Base-by-base conservation (phyloP, 1,140 invertebrate genomes). In the Diabrotica undecimpunctata region DNA sequence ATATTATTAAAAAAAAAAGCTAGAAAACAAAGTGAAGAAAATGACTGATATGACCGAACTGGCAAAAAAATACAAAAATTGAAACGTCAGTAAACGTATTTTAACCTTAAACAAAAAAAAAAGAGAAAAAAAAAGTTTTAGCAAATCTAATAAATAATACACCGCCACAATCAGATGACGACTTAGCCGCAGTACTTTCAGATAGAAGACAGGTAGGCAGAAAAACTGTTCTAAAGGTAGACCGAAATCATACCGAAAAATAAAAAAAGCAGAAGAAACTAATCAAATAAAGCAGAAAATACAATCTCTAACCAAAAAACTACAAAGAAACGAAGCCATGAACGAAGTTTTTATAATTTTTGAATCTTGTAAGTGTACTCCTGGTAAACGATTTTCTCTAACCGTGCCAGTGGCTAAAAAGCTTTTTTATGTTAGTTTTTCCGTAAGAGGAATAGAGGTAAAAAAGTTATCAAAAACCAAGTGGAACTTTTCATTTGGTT, bases 221-320 rank as follows among this genome's bases (percentile, higher is more conserved):
- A 70, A 60, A 68, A 59, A 70, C 10, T n/a, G 66, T 61, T 12
- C 46, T 37, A 67, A 64, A 38, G 59, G 67, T 64, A 69, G 64
- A 35, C 61, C 60, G 7, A 64, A 67, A 64, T 51, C 54, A 67
- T 64, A 67, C 50, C n/a, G 66, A 12, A 67, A 69, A 66, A 62
- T 62, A 39, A 65, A 66, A 67, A 12, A 67, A 4, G 1, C 1
- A 4, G 25, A 25, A 25, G 25, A 25, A 25, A 25, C 25, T 25
- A 25, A 36, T 60, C 37, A 62, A 64, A 35, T 35, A 54, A 63
- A 69, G 58, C 14, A 52, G 7, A 63, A 12, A 57, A 39, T 11
- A 10, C 53, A 57, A 38, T 10, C 35, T 13, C 37, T 59, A n/a
- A 59, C 46, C 36, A 66, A 58, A 53, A 57, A 61, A 41, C 25